Evolutionary conservation across 2,797 vertebrate genomes (phyloP).

Genomic region (Rhincodon typus): DNA sequence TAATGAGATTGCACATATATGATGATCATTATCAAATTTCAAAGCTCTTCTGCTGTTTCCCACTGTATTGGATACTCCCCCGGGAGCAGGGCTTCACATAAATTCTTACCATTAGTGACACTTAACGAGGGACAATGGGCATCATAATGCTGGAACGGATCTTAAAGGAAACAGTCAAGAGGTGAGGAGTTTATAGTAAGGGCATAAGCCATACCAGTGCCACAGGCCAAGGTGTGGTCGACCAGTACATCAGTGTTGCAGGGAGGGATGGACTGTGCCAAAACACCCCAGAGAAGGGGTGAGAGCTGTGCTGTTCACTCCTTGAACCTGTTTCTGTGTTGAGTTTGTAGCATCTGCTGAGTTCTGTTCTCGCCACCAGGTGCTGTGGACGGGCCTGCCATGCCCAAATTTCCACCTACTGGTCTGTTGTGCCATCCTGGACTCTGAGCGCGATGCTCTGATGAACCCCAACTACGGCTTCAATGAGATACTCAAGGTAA

Average conservation of each 20-base stretch:
- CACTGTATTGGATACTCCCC: neutral
- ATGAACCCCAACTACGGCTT: constrained; percentile 82
- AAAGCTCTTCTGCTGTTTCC: neutral
- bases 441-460: constrained; percentile 74
- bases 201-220: neutral
- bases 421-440: constrained; percentile 76
- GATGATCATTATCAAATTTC: neutral
- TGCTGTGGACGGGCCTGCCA: constrained; percentile 74
- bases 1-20: neutral
- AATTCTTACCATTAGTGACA: neutral
- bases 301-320: neutral
- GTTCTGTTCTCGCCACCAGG: constrained; percentile 52
- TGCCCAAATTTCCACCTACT: constrained; percentile 82
- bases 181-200: neutral
- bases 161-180: neutral
- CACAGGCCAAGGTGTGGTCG: neutral
- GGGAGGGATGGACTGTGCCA: neutral
- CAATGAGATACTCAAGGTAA: constrained; percentile 86
- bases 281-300: too few relatives aligned
- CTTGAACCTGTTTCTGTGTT: neutral
- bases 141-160: neutral
- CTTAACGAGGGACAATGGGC: neutral
- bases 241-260: neutral
- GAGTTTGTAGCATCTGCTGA: neutral
- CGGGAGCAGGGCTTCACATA: neutral